Evolutionary conservation across 2,113 vertebrate genomes (phyloP), one percentile per base, ranked within the genome.

Genomic region (Boulengeromyrus knoepffleri): DNA sequence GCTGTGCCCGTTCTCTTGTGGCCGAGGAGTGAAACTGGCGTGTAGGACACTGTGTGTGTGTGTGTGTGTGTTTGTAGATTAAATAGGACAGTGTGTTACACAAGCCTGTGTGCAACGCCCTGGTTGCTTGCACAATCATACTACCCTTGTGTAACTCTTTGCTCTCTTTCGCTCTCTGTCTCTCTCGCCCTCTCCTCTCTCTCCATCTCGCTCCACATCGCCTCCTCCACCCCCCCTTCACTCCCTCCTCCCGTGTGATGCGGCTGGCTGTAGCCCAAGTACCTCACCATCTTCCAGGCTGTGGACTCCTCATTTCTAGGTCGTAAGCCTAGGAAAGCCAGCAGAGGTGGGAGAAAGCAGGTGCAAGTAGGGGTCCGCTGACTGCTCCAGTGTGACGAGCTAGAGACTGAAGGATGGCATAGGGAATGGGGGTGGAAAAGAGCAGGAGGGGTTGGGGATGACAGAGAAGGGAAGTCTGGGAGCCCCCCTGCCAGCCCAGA

Each of bases 31-130:
- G 36, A 36, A 80, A 42, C 74, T 42, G 36, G 36, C 2, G 45
- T 86, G 24, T 31, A 86, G 84, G 84, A 46, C 24, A 27, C 45
- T 74, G 45, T 70, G 80, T 89, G 49, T 85, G 88, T 85, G 88
- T 88, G 47, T 84, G 89, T 89, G 90, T 83, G 53, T 86, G 80
- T 92, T 92, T 90, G 88, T 77, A 89, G 86, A 92, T 85, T 84
- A 93, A 93, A 89, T 88, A 91, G 90, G 90, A 91, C 89, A 91
- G 89, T 39, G 84, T 86, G 90, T 92, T 92, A 90, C 90, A 91
- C 89, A 93, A 92, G 88, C 89, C 70, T 87, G 88, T 84, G 74
- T 62, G 88, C 91, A 58, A 70, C 52, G 39, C 89, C 80, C 90
- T 89, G 46, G 87, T 53, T 45, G 87, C 90, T 39, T 84, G 74